A percentile compares a stretch with the other conserved stretches of the same genome.
Conservation (phyloP, 2,113 vertebrate species). For the Corythoichthys haematopterus region DNA sequence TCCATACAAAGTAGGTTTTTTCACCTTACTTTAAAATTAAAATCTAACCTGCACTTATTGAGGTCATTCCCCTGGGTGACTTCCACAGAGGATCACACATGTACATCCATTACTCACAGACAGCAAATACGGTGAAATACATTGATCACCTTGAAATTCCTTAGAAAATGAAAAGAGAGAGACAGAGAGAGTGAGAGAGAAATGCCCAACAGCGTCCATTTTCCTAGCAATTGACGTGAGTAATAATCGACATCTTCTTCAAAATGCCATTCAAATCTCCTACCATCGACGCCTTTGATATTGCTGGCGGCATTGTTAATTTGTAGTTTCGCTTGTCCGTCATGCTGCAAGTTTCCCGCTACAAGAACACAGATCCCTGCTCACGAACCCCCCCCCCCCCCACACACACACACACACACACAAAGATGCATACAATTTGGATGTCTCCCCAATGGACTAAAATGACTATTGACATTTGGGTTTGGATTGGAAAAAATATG, state of each 20-base stretch:
- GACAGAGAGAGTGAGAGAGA: constrained; percentile 23
- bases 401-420: constrained; percentile 4
- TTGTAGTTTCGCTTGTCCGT: constrained; percentile 51
- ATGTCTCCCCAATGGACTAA: constrained; percentile 44
- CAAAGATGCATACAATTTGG: constrained; percentile 18
- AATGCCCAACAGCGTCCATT: constrained; percentile 51
- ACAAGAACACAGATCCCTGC: neutral
- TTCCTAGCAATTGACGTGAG: constrained; percentile 53
- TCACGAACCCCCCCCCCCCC: neutral
- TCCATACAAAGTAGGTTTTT: no score
- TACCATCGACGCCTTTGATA: constrained; percentile 58
- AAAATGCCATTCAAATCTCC: constrained; percentile 55
- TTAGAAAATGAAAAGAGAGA: constrained; percentile 43
- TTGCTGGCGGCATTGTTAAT: constrained; percentile 55
- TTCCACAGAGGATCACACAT: constrained; percentile 32
- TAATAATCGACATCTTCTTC: constrained; percentile 52
- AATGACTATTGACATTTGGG: constrained; percentile 63
- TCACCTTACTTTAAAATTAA: neutral
- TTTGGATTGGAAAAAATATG: constrained; percentile 46
- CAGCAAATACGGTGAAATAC: constrained; percentile 34
- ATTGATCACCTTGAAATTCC: constrained; percentile 48
- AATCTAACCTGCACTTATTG: neutral
- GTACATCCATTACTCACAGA: constrained; percentile 46
- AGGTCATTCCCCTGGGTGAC: constrained; percentile 28
- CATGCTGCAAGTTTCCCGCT: constrained; percentile 32